Evolutionary conservation across 2,888 invertebrate species (phyloP), one percentile per base, ranked within the genome.

Genomic region (Callosobruchus maculatus): DNA sequence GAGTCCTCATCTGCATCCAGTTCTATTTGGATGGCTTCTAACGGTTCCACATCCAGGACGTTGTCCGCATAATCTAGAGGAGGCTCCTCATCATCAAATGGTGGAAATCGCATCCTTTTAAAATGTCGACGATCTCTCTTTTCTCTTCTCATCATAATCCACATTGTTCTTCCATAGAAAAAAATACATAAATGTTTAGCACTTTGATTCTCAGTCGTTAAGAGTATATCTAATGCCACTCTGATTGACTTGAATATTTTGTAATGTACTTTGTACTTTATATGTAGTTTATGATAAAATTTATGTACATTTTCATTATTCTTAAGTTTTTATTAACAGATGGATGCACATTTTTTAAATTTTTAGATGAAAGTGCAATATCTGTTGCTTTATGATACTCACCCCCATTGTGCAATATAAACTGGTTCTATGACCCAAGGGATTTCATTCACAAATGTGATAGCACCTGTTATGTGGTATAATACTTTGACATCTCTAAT

Each of bases 111-210:
- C 99, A 99, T 99, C 81, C 99, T 90, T 87, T 99, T 99, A 86
- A 99, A 99, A 87, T 99, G 99, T 31, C 99, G 92, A 85, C 99
- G 94, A 89, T 99, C 99, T 78, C 99, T 91, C 87, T 99, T 99
- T 85, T 99, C 99, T 81, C 99, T 91, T 80, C 99, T 90, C 99
- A 99, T 99, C 98, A 99, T 99, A 81, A 99, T 99, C 99, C 99
- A 99, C 99, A 99, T 99, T 0, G 99, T 97, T 69, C 94, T 94
- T 69, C 2, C 73, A 78, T 72, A 7, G 20, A 68, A 68, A 68
- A 22, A 70, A 22, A 22, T 70, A 70, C 1, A 2, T 2, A 70
- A 13, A 26, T n/a, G 20, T 20, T 20, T 31, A n/a, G 22, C 30
- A 26, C n/a, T 31, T 71, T 71, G 9, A 26, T 20, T n/a, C n/a